These are phyloP conservation scores for Orthonyx spaldingii DNA, from an alignment of 2,113 vertebrate species.

Conservation along the genomic window DNA sequence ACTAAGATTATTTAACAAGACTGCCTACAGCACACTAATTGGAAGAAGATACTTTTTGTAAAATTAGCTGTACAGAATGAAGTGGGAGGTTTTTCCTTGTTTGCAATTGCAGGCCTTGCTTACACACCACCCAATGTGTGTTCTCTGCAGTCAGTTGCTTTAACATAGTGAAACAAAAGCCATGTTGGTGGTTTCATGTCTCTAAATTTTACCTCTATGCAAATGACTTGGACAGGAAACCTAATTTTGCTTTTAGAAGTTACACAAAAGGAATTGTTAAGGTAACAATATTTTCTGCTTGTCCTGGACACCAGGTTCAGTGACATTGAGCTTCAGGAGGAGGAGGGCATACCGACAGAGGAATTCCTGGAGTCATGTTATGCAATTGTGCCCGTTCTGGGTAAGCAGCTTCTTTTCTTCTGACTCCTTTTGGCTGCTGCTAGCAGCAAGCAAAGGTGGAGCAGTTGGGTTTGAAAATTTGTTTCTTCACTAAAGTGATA, in stretches of 20 bases:
- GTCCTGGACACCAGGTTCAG: slow-evolving; percentile 82
- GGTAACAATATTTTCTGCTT: background rate
- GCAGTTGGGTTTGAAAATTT: background rate
- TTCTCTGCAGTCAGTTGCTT: background rate
- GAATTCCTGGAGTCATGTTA: slow-evolving; percentile 96
- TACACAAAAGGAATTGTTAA: background rate
- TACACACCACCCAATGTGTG: background rate
- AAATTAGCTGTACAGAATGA: background rate
- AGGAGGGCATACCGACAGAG: slow-evolving; percentile 92
- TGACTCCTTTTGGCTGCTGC: background rate
- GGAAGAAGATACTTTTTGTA: background rate
- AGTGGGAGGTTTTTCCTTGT: background rate
- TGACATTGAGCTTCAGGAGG: slow-evolving; percentile 91
- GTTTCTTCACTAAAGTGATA: background rate
- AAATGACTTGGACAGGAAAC: background rate
- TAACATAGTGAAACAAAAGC: background rate
- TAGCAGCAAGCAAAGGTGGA: background rate
- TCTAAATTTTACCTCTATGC: background rate
- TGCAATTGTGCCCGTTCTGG: slow-evolving; percentile 95
- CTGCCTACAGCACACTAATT: background rate
- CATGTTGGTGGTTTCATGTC: background rate
- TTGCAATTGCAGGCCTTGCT: background rate
- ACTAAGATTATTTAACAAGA: background rate
- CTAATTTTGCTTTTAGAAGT: background rate
- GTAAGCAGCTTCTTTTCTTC: slow-evolving; percentile 70